Evolutionary conservation across 1,140 invertebrate species (phyloP), one percentile per base, ranked within the genome.

Genomic region (Carcinoscorpius rotundicauda): DNA sequence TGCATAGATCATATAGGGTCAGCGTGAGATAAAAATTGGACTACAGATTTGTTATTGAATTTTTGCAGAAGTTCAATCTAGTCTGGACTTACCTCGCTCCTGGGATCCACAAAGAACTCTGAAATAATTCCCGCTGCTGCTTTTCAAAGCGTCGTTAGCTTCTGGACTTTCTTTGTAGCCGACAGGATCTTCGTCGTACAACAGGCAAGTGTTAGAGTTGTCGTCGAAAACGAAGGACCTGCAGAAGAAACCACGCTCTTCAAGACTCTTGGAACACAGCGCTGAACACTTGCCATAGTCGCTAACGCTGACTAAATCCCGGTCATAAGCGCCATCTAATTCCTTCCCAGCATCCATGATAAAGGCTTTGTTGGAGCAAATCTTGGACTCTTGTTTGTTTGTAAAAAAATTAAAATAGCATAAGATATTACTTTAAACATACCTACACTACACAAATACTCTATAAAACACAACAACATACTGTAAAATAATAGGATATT

Each of bases 161-260:
- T 29, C 29, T 29, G 88, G n/a, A 5, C 57, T 62, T 51, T 69
- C 69, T 8, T 59, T 50, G 0, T 64, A 49, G 6, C 52, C 3
- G 9, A 61, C 6, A 52, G 72, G 67, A 58, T 93, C 90, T 76
- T 93, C 90, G 75, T 92, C 89, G 3, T 88, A 91, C 10, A 93
- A 81, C 4, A 89, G 85, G 68, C 91, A 94, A 66, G 87, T 84
- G 68, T 85, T 83, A 1, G 86, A 88, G 78, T 88, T 85, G 66
- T 90, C 87, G 72, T 93, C 89, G 73, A 89, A 92, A 72, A 91
- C 88, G 10, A 93, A 85, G 5, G 89, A 91, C 29, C 70, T 67
- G 52, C 72, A 73, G n/a, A 71, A 51, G 58, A 70, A 72, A 6
- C 70, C 71, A 6, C 64, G 57, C 9, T 71, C 69, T 11, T 68